Evolutionary conservation across 2,888 invertebrate species (phyloP).

Genomic region (Drosophila mimica): DNA sequence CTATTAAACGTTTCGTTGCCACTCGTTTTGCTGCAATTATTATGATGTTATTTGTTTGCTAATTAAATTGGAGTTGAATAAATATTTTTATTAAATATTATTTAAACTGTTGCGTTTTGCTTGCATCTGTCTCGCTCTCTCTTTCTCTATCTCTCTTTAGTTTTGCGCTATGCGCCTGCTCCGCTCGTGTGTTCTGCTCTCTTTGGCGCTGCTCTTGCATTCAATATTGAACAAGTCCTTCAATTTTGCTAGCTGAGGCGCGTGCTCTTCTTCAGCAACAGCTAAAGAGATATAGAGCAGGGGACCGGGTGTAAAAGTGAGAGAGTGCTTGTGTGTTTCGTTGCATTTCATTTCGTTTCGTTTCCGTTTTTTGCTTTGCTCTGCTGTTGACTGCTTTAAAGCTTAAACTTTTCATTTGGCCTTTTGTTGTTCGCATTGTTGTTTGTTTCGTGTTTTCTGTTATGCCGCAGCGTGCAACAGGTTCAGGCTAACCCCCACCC

Average conservation of each 20-base stretch:
- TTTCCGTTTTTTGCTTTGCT: constrained; percentile 17
- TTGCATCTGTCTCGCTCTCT: constrained; percentile 5
- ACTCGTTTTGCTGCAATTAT: constrained; percentile 6
- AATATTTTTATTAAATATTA: neutral
- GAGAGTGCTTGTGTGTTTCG: neutral
- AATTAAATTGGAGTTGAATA: neutral
- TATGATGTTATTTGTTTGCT: neutral
- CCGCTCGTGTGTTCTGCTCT: constrained; percentile 29
- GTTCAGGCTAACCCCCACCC: constrained; percentile 37
- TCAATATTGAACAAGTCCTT: constrained; percentile 43
- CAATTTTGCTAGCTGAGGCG: constrained; percentile 23
- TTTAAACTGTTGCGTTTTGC: neutral
- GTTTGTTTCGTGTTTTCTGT: constrained; percentile 57
- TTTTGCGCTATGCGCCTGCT: constrained; percentile 34
- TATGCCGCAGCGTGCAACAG: constrained; percentile 70
- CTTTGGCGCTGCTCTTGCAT: constrained; percentile 24
- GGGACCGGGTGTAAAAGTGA: neutral
- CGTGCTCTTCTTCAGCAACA: neutral
- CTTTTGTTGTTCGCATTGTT: constrained; percentile 48
- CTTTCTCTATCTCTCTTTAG: neutral
- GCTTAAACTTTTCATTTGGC: constrained; percentile 52
- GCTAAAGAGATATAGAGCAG: neutral
- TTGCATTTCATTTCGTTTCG: constrained; percentile 15
- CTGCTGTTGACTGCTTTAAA: constrained; percentile 43
- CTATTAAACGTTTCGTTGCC: constrained; percentile 28